A percentile compares a stretch with the other conserved stretches of the same genome.
Evolutionary conservation across 2,888 invertebrate genomes (phyloP).

Genomic region (Escarpia spicata): DNA sequence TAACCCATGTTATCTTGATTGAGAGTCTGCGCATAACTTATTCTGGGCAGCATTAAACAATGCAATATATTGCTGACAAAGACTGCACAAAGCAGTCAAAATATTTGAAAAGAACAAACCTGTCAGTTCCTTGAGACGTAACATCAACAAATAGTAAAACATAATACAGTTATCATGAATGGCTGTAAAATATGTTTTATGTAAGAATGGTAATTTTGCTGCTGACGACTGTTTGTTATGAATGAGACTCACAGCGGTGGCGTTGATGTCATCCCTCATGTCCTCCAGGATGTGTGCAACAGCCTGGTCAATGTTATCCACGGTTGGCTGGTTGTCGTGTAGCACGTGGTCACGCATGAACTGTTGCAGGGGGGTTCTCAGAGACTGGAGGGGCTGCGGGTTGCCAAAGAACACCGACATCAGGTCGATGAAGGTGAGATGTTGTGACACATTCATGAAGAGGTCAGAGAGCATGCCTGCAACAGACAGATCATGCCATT

Average conservation of each 20-base stretch:
- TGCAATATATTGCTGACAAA: too few relatives aligned
- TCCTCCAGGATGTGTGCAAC: slow-evolving; percentile 66
- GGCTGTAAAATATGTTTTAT: too few relatives aligned
- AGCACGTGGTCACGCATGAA: slow-evolving; percentile 68
- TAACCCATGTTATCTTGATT: too few relatives aligned
- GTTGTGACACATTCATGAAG: slow-evolving; percentile 57
- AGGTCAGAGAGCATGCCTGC: slow-evolving; percentile 45
- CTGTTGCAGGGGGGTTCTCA: slow-evolving; percentile 66
- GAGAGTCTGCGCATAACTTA: too few relatives aligned
- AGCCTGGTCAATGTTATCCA: slow-evolving; percentile 60
- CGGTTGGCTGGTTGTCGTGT: slow-evolving; percentile 63
- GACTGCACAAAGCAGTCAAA: too few relatives aligned
- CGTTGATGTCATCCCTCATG: slow-evolving; percentile 65
- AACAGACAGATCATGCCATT: neutral
- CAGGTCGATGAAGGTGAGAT: slow-evolving; percentile 65
- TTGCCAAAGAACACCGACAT: slow-evolving; percentile 64
- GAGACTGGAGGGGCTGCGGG: slow-evolving; percentile 66
- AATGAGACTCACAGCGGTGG: slow-evolving; percentile 64
- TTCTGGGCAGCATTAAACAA: too few relatives aligned
- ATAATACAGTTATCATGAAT: too few relatives aligned
- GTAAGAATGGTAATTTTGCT: neutral
- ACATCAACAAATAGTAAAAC: too few relatives aligned
- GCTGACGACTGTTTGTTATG: neutral
- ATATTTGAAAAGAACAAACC: too few relatives aligned
- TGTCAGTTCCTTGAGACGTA: too few relatives aligned